Evolutionary conservation across 2,113 vertebrate species (phyloP), one percentile per base, ranked within the genome.

Genomic region (Mirza zaza): DNA sequence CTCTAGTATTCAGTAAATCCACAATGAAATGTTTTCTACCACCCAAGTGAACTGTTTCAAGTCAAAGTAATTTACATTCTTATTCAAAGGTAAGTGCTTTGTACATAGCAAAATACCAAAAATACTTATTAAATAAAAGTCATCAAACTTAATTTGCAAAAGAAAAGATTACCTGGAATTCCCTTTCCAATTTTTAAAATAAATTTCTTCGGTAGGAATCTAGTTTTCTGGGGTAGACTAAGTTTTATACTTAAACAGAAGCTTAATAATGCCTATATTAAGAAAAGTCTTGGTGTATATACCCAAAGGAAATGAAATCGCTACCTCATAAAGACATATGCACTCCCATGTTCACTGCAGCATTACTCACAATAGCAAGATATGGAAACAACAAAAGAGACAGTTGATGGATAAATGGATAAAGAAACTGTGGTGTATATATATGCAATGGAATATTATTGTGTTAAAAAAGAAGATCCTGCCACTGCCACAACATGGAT

Each of bases 61-160:
- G 70, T 87, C 27, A 76, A n/a, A 82, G 23, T 77, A 94, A 83
- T 91, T 63, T 83, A n/a, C 23, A 36, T 71, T 87, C 55, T 87
- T 63, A 17, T 80, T 92, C 65, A 95, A 85, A 85, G 21, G 36
- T 67, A 92, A 71, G 29, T 90, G 63, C 27, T 89, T 48, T 68
- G 9, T 34, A 90, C 59, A 50, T 5, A 93, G 57, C 39, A 90
- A 93, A 90, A 67, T 75, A 90, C 50, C 63, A 90, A 95, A 85
- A 45, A 21, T 61, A 91, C 55, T 87, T 82, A 39, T 52, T 71
- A 59, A 63, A 70, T 61, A 84, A 59, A 91, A 65, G 84, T 70
- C 61, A 94, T 83, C 32, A 80, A 84, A 88, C 15, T 92, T 92
- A 84, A 92, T 80, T 95, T 89, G 55, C 32, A 84, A 84, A 91